Evolutionary conservation across 2,113 vertebrate genomes (phyloP), one percentile per base, ranked within the genome.

Genomic region (Sinosuthora webbiana): DNA sequence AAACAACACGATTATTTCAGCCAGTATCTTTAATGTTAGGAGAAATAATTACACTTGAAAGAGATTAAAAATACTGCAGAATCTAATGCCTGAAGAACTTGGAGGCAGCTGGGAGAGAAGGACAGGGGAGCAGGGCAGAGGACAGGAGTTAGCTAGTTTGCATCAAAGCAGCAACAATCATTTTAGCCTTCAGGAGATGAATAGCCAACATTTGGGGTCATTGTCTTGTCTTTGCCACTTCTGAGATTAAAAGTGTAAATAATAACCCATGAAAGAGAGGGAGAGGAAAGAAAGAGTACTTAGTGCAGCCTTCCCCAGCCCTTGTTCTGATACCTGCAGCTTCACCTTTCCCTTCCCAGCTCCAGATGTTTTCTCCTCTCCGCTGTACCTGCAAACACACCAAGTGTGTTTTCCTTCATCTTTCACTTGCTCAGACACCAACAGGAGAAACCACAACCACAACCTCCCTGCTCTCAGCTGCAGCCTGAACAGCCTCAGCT

Each of bases 381-480:
- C 0, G 0, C 21, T 23, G 1, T 67, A 92, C 33, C 77, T 69
- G 39, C 47, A 52, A 89, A 62, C 19, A 49, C 3, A 64, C 9
- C 23, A 42, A 41, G n/a, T 0, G 33, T 30, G 39, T 91, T 84
- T 28, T 63, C 87, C 56, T 70, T 81, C 35, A 57, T 18, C 47
- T n/a, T 47, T 19, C 47, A 20, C 1, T 8, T 27, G 60, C 21
- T 84, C 64, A 41, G 53, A 49, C 59, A 77, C 28, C 50, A 52
- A 30, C 3, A 42, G 47, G 37, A 69, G 33, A 50, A 91, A 14
- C 13, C 52, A 35, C 30, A 15, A 20, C 3, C 0, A 0, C 59
- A 45, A 18, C 15, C 20, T 55, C 8, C 33, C 15, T 0, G 0
- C 52, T 28, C 39, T 42, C 42, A 86, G 44, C 18, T 35, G 33